Conservation (phyloP, 2,113 vertebrate species). For the Toxotes jaculatrix region DNA sequence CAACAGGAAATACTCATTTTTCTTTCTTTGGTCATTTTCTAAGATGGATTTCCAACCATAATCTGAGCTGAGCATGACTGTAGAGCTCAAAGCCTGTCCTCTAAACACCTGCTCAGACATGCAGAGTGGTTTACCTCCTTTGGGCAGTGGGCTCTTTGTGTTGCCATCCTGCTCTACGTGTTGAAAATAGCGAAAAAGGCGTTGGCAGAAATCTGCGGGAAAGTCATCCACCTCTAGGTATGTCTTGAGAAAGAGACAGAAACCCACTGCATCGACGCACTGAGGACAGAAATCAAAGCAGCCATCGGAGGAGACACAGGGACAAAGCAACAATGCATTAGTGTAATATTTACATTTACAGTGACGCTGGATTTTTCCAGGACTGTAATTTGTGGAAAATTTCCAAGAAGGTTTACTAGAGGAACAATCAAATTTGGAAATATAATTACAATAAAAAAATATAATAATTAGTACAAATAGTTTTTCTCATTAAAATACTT, state of each 20-base stretch:
- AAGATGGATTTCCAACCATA: not conserved
- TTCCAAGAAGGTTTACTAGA: not conserved
- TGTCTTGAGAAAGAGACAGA: conserved; percentile 88
- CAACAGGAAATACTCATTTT: not conserved
- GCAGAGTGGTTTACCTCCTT: conserved; percentile 63
- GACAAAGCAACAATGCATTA: not conserved
- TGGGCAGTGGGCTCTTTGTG: conserved; percentile 6
- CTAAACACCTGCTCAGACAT: not conserved
- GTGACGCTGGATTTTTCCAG: not conserved
- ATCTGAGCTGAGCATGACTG: not conserved
- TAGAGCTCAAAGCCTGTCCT: not conserved
- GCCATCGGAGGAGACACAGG: not conserved
- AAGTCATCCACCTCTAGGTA: conserved; percentile 90
- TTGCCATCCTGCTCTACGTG: conserved; percentile 67
- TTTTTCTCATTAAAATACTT: not conserved
- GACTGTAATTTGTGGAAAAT: not conserved
- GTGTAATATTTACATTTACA: not conserved
- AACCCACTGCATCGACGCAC: conserved; percentile 87
- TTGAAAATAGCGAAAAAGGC: conserved; percentile 90
- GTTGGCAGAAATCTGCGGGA: conserved; percentile 85
- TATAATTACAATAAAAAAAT: too few relatives aligned
- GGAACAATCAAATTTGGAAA: too few relatives aligned
- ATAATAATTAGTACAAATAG: too few relatives aligned
- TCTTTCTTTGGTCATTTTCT: not conserved
- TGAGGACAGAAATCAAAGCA: conserved; percentile 52